phyloP scores from a whole-genome alignment of 2,888 invertebrate species.

The Drosophila parthenogenetica region DNA sequence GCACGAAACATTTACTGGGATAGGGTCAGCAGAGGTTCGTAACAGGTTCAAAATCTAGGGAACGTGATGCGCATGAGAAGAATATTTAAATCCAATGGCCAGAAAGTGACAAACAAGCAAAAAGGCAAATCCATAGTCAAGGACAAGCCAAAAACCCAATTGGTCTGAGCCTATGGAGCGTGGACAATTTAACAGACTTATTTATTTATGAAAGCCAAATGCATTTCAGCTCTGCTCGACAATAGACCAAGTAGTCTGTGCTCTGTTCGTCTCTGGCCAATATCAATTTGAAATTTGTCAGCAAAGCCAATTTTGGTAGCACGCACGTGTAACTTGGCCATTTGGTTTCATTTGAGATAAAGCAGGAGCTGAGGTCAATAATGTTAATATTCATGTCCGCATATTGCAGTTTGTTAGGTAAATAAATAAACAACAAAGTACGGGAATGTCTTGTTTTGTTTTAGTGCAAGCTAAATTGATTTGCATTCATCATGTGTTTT shows the following conservation, averaged over 20 bases:
- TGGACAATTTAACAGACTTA: constrained; percentile 74
- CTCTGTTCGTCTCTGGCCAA: constrained; percentile 49
- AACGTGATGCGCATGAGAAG: constrained; percentile 73
- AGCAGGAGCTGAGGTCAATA: constrained; percentile 19
- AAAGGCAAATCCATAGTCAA: constrained; percentile 19
- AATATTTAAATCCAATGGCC: constrained; percentile 67
- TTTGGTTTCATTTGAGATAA: constrained; percentile 24
- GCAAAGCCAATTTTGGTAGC: constrained; percentile 60
- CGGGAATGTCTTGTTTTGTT: constrained; percentile 12
- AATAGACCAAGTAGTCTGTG: constrained; percentile 24
- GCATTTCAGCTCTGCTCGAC: constrained; percentile 62
- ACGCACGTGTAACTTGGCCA: constrained; percentile 61
- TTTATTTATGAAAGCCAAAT: constrained; percentile 75
- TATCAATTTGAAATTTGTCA: constrained; percentile 59
- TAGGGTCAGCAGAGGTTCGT: neutral
- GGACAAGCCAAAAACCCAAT: constrained; percentile 1
- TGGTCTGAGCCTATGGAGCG: constrained; percentile 36
- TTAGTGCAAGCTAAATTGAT: constrained; percentile 7
- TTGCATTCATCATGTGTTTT: constrained; percentile 10
- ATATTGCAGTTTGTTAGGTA: constrained; percentile 12
- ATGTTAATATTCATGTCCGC: constrained; percentile 30
- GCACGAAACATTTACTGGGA: constrained; percentile 18
- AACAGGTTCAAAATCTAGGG: constrained; percentile 10
- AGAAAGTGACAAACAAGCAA: constrained; percentile 63
- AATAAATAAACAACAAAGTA: constrained; percentile 26